Conservation (phyloP, 2,797 vertebrate genomes). For the Mastacembelus armatus region DNA sequence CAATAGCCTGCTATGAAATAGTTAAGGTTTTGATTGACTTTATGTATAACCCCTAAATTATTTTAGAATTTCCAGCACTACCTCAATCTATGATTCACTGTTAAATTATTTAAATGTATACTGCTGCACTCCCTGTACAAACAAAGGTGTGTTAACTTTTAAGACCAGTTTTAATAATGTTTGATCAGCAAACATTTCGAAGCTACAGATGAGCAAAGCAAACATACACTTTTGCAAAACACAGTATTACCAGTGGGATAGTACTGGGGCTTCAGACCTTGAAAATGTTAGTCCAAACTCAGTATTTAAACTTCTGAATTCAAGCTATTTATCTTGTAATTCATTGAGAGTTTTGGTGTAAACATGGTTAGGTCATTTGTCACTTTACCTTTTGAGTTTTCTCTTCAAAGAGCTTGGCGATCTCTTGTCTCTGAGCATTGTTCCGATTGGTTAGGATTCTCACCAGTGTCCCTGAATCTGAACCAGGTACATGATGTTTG, state of each 20-base stretch:
- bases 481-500: background rate
- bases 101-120: too few species aligned
- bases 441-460: conserved; percentile 78
- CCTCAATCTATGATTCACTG: too few species aligned
- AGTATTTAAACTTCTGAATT: too few species aligned
- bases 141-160: conserved; percentile 64
- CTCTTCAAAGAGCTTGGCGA: conserved; percentile 61
- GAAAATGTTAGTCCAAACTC: too few species aligned
- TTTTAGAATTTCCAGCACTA: too few species aligned
- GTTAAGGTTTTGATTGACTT: too few species aligned
- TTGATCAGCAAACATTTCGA: conserved; percentile 64
- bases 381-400: conserved; percentile 68
- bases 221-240: conserved; percentile 10
- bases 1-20: too few species aligned
- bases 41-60: too few species aligned
- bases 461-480: conserved; percentile 73
- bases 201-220: conserved; percentile 31
- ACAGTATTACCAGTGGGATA: background rate
- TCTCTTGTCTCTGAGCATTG: conserved; percentile 76
- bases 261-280: too few species aligned
- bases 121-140: conserved; percentile 26
- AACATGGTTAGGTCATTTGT: too few species aligned
- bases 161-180: conserved; percentile 23
- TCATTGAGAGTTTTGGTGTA: too few species aligned
- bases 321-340: too few species aligned